Percentiles rank a stretch among this genome's conserved stretches.
Evolutionary conservation across 2,797 vertebrate genomes (phyloP).

Genomic region (Sebastes umbrosus): DNA sequence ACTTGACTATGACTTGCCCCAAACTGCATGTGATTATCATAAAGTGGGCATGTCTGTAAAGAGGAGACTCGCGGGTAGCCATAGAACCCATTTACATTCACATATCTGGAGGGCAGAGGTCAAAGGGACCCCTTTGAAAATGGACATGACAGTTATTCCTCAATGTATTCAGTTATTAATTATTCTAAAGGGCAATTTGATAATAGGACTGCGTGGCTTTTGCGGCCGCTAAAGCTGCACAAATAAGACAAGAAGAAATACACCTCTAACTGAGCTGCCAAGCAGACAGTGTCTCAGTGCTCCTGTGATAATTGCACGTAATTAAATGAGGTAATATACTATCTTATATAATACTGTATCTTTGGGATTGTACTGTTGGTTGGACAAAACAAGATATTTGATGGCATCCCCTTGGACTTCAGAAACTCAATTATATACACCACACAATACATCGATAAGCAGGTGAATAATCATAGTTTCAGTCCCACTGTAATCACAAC

Average conservation of each 20-base stretch:
- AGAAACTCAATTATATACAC: background rate
- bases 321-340: background rate
- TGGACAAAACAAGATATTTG: no score
- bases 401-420: background rate
- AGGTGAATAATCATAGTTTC: background rate
- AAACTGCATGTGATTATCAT: no score
- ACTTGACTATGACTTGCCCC: no score
- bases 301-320: background rate
- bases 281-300: background rate
- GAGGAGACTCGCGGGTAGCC: no score
- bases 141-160: no score
- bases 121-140: no score
- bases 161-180: no score
- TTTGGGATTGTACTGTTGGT: background rate
- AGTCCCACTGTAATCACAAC: accelerated
- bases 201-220: no score
- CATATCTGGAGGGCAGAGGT: no score
- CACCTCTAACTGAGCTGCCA: background rate
- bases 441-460: background rate
- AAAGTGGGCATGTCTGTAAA: no score
- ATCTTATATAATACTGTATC: background rate
- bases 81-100: no score
- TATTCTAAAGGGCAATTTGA: no score
- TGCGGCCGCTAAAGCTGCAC: background rate
- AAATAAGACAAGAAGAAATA: background rate